These are phyloP conservation scores for Halocynthia aurantium DNA, from an alignment of 23 tunicate genomes.

Conservation along the genomic window DNA sequence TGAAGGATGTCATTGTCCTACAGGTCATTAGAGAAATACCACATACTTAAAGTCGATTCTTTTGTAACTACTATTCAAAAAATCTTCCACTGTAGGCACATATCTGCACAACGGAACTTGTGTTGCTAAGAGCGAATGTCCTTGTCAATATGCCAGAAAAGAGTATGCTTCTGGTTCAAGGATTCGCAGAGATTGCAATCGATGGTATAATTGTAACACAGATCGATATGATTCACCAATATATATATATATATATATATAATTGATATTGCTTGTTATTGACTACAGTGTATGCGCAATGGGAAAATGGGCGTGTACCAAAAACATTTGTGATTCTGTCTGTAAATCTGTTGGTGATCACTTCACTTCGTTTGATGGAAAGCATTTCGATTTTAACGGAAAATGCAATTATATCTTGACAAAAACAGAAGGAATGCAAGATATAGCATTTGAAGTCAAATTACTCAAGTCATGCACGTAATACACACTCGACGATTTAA, in stretches of 20 bases:
- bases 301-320: conserved; percentile 93
- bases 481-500: conserved; percentile 7
- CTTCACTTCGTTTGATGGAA: conserved; percentile 88
- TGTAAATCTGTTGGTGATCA: conserved; percentile 93
- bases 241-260: conserved; percentile 41
- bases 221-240: conserved; percentile 36
- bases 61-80: not conserved
- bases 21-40: conserved; percentile 27
- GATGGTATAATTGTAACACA: conserved; percentile 45
- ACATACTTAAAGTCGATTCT: not conserved
- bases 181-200: conserved; percentile 83
- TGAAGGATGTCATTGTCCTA: conserved; percentile 98
- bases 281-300: conserved; percentile 88
- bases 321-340: conserved; percentile 89
- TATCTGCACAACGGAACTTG: conserved; percentile 96
- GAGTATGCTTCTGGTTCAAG: conserved; percentile 91
- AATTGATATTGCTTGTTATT: conserved; percentile 21
- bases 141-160: conserved; percentile 83
- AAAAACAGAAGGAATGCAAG: conserved; percentile 82
- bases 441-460: conserved; percentile 87
- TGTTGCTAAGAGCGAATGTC: conserved; percentile 73
- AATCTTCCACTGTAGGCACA: conserved; percentile 34
- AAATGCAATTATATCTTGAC: conserved; percentile 77
- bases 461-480: conserved; percentile 91
- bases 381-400: conserved; percentile 79